Percentiles rank a stretch among this genome's conserved stretches.
phyloP scores from a whole-genome alignment of 2,888 invertebrate species.

The Thera britannica region DNA sequence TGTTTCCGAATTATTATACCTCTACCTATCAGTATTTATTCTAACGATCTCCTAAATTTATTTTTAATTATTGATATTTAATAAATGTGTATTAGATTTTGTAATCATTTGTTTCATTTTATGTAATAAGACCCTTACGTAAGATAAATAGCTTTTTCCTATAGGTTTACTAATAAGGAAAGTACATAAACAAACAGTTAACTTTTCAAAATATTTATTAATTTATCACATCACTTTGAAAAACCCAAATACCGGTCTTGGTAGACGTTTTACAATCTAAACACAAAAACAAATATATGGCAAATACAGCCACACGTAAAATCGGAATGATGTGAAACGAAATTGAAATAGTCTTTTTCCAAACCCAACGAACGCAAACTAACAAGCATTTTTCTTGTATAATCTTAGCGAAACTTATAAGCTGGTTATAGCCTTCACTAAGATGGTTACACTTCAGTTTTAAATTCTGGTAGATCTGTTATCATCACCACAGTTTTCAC shows the following conservation, averaged over 20 bases:
- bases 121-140: too few species aligned
- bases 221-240: constrained; percentile 34
- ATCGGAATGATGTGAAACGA: background rate
- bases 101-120: background rate
- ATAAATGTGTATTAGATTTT: background rate
- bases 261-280: constrained; percentile 25
- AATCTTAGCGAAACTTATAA: too few species aligned
- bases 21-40: background rate
- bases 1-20: too few species aligned
- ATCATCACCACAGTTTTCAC: too few species aligned
- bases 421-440: too few species aligned
- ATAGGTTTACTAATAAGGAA: background rate
- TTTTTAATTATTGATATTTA: background rate
- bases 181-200: constrained; percentile 22
- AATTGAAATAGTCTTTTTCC: too few species aligned
- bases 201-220: constrained; percentile 36
- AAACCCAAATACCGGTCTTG: constrained; percentile 29
- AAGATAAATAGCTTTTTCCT: too few species aligned
- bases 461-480: too few species aligned
- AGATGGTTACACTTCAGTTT: too few species aligned
- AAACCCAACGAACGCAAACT: too few species aligned
- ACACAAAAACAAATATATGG: constrained; percentile 17
- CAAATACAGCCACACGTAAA: constrained; percentile 17
- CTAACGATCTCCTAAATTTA: background rate
- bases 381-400: too few species aligned